phyloP scores from a whole-genome alignment of 92 coral and sea anemone genomes.

The Palythoa grandis region DNA sequence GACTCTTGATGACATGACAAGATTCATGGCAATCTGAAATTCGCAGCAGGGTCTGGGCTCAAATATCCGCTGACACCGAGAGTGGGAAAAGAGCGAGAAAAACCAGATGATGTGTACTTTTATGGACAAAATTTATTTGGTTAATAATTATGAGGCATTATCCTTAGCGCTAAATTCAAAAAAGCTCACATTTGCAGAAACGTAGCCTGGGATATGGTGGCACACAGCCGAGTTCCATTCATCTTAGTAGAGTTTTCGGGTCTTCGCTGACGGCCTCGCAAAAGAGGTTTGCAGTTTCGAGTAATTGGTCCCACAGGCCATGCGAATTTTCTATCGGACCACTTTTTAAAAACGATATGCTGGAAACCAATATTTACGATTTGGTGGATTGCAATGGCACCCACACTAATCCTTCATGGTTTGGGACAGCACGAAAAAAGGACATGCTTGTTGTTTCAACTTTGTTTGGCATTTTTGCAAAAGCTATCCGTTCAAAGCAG shows the following conservation, averaged over 20 bases:
- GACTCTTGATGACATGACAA: constrained; percentile 3
- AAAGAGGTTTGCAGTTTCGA: not conserved
- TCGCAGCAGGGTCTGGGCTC: not conserved
- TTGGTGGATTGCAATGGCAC: not conserved
- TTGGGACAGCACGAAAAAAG: too few relatives aligned
- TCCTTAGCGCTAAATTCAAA: not conserved
- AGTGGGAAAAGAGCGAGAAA: not conserved
- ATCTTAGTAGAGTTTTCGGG: not conserved
- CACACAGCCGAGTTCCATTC: not conserved
- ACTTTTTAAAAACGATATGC: too few relatives aligned
- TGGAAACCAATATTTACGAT: not conserved
- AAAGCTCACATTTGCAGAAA: not conserved
- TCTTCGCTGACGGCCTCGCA: not conserved
- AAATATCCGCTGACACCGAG: not conserved
- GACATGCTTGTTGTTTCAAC: too few relatives aligned
- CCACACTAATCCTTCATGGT: too few relatives aligned
- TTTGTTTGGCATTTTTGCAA: too few relatives aligned
- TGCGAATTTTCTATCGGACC: too few relatives aligned
- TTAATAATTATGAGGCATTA: not conserved
- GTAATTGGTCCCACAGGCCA: not conserved
- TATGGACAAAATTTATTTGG: not conserved
- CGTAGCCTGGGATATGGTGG: not conserved
- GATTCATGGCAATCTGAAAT: not conserved
- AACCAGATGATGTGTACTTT: not conserved
- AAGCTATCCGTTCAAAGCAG: too few relatives aligned